A percentile compares a stretch with the other conserved stretches of the same genome.
Conservation (phyloP, 1,140 invertebrate species). For the Bombus ignitus region DNA sequence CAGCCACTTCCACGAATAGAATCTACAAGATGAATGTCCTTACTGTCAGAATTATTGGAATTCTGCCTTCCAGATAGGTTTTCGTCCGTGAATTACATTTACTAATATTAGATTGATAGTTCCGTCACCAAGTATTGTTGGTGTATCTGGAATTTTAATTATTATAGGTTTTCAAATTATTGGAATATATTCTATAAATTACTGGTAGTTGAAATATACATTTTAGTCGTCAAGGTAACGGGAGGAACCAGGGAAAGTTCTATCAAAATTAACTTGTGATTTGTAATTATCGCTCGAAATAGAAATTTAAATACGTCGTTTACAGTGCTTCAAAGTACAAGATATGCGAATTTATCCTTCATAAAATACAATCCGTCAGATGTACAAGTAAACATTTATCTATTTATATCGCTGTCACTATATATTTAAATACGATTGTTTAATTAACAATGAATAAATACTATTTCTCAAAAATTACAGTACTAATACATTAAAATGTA, state of each 20-base stretch:
- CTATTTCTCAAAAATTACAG: neutral
- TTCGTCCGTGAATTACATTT: neutral
- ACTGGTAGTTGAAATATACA: neutral
- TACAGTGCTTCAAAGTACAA: neutral
- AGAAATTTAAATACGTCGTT: neutral
- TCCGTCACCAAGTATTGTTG: no score
- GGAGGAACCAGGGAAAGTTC: neutral
- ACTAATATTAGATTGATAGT: no score
- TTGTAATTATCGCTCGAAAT: neutral
- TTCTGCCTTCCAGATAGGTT: neutral
- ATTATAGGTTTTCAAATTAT: no score
- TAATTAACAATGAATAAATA: neutral
- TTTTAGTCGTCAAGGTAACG: neutral
- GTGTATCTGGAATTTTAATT: no score
- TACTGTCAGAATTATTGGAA: neutral
- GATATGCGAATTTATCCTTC: neutral
- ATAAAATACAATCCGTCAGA: neutral
- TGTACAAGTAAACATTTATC: neutral
- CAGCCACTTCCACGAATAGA: neutral
- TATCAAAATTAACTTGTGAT: neutral
- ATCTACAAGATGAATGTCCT: neutral
- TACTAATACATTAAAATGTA: no score
- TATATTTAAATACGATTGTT: neutral
- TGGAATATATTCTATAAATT: no score
- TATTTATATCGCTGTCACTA: neutral